These are phyloP conservation scores for Chaetorhynchus papuensis DNA, from an alignment of 2,113 vertebrate species.

Conservation along the genomic window DNA sequence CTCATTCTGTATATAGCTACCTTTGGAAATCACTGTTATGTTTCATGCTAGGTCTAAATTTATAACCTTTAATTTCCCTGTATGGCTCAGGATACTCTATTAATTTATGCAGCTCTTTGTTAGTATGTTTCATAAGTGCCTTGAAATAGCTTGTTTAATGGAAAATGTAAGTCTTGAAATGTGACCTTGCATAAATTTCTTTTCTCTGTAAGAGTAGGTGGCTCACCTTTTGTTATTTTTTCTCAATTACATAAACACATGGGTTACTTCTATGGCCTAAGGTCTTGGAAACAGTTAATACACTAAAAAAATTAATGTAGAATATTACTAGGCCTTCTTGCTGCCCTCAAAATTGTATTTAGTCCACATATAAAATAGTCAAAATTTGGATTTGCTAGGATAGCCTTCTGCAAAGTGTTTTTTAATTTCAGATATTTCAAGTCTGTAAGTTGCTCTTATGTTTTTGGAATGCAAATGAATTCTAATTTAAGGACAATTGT, in stretches of 20 bases:
- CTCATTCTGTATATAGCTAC: neutral
- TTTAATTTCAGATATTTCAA: neutral
- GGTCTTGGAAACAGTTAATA: neutral
- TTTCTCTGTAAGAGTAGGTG: neutral
- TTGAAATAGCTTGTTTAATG: slow-evolving; percentile 1
- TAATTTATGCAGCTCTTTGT: slow-evolving; percentile 12
- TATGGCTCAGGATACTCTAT: neutral
- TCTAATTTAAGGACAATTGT: neutral
- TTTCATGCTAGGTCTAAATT: neutral
- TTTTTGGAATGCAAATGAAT: neutral
- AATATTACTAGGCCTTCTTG: neutral
- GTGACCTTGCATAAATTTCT: neutral
- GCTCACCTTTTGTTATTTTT: neutral
- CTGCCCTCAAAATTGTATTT: neutral
- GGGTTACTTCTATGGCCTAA: neutral
- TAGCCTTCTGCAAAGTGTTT: neutral
- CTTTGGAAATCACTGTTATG: neutral
- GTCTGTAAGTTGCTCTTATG: neutral
- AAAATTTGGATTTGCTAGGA: neutral
- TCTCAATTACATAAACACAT: neutral
- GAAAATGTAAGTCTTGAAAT: neutral
- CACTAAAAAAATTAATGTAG: neutral
- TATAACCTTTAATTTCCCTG: neutral
- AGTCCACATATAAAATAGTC: neutral
- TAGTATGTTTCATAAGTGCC: neutral